A percentile compares a stretch with the other conserved stretches of the same genome.
Conservation (phyloP, 2,797 vertebrate genomes). For the Merluccius polli region DNA sequence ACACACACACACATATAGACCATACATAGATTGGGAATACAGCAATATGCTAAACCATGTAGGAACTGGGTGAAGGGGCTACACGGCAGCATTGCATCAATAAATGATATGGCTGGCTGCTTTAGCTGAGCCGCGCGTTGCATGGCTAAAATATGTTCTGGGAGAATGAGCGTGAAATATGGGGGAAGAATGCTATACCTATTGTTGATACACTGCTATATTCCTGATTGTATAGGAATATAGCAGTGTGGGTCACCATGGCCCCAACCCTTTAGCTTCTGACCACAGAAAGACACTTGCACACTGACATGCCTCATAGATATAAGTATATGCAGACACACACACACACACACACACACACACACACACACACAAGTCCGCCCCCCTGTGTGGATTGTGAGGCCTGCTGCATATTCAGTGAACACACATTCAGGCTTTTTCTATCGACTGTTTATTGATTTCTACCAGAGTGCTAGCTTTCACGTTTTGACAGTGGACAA, state of each 20-base stretch:
- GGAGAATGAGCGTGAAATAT: conserved; percentile 47
- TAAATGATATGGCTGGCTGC: conserved; percentile 48
- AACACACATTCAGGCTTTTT: not conserved
- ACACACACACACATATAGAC: not conserved
- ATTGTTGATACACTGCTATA: no score
- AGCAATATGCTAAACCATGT: conserved; percentile 29
- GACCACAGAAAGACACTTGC: not conserved
- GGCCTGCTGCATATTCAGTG: not conserved
- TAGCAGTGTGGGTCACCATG: conserved; percentile 13
- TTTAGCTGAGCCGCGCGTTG: conserved; percentile 33
- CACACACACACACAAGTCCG: not conserved
- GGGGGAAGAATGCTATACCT: conserved; percentile 23
- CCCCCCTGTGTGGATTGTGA: not conserved
- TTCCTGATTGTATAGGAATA: conserved; percentile 42
- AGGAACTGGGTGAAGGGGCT: conserved; percentile 31
- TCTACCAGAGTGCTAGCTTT: not conserved
- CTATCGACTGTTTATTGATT: not conserved
- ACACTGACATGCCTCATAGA: not conserved
- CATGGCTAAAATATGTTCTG: conserved; percentile 51
- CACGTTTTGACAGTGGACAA: not conserved
- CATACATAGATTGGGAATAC: conserved; percentile 5
- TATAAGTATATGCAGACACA: not conserved
- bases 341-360: not conserved
- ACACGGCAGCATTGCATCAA: conserved; percentile 46
- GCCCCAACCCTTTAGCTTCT: conserved; percentile 32